A percentile compares a stretch with the other conserved stretches of the same genome.
These are phyloP conservation scores for Acrocyrtus sp. DNA, from an alignment of 2,888 invertebrate genomes.

Conservation along the genomic window DNA sequence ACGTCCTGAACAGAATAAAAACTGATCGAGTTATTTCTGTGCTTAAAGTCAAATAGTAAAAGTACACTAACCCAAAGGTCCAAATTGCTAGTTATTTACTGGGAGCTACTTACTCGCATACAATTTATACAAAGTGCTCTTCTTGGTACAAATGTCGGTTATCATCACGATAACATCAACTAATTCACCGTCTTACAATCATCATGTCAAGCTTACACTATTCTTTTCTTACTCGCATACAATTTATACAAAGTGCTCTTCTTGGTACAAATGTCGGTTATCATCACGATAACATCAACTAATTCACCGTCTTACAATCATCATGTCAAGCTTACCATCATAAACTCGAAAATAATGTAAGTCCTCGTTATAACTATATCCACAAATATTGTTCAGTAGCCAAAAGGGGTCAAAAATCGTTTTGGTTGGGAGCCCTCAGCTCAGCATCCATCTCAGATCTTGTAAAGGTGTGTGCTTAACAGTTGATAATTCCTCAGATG, in stretches of 20 bases:
- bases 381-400: slow-evolving; percentile 5
- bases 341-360: no score
- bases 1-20: no score
- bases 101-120: no score
- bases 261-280: neutral
- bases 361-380: neutral
- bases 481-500: no score
- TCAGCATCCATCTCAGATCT: neutral
- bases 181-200: neutral
- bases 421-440: slow-evolving; percentile 9
- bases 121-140: neutral
- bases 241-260: neutral
- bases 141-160: neutral
- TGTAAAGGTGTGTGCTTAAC: no score
- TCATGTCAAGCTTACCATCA: slow-evolving; percentile 5
- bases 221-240: no score
- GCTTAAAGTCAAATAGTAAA: no score
- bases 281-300: neutral
- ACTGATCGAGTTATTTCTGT: no score
- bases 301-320: neutral
- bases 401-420: slow-evolving; percentile 41
- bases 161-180: neutral
- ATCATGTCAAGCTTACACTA: neutral
- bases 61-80: no score
- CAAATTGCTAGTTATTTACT: no score